Evolutionary conservation across 2,888 invertebrate genomes (phyloP).

Genomic region (Drosophila dives): DNA sequence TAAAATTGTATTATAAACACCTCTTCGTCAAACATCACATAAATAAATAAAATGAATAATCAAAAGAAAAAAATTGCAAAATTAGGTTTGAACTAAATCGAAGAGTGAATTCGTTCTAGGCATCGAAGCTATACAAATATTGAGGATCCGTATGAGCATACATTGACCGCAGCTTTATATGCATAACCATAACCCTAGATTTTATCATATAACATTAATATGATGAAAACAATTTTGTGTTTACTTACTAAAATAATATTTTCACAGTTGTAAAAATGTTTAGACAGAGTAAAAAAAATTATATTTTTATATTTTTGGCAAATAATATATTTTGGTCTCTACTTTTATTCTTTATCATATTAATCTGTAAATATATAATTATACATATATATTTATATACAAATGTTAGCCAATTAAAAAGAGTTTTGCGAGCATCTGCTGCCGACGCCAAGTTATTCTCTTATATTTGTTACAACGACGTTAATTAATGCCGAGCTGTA

Average conservation of each 20-base stretch:
- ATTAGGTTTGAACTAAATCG: too few species aligned
- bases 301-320: neutral
- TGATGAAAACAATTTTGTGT: neutral
- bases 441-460: slow-evolving; percentile 39
- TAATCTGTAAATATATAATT: neutral
- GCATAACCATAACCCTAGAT: neutral
- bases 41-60: too few species aligned
- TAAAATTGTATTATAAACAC: too few species aligned
- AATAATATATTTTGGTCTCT: neutral
- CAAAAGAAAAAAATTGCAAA: too few species aligned
- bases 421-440: slow-evolving; percentile 20
- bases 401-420: slow-evolving; percentile 40
- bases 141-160: too few species aligned
- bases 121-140: too few species aligned
- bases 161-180: too few species aligned
- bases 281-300: neutral
- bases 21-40: too few species aligned
- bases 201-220: neutral
- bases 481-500: slow-evolving; percentile 61
- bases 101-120: too few species aligned
- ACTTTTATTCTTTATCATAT: neutral
- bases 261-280: neutral
- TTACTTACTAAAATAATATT: neutral
- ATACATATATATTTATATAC: neutral
- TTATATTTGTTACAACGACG: slow-evolving; percentile 7